Evolutionary conservation across 2,113 vertebrate species (phyloP), one percentile per base, ranked within the genome.

Genomic region (Syngnathus scovelli): DNA sequence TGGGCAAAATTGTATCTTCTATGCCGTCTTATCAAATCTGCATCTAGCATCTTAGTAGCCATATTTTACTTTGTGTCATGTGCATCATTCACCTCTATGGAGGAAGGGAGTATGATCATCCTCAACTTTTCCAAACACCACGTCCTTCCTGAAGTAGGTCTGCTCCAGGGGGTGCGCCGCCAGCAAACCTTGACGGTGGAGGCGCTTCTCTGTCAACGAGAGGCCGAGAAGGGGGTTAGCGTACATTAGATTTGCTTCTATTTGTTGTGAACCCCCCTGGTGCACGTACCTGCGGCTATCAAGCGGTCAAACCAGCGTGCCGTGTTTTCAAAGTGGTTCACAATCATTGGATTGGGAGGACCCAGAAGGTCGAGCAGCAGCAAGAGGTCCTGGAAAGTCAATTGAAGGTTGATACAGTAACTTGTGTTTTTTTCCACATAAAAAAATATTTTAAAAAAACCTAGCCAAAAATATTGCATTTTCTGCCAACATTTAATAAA

Each of bases 21-120:
- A 2, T 52, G 9, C 15, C 19, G 9, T 18, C 43, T 12, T 5
- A 39, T 39, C 6, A 39, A 8, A 41, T 4, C 6, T 41, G 39
- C 39, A 41, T 33, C 27, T 3, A 33, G 27, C 27, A 33, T 33
- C 3, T 33, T 33, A 33, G 27, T 33, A 3, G 27, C 27, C 6
- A 21, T 52, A 7, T 21, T 9, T 52, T 52, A n/a, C 1, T 52
- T 52, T 10, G 52, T 55, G 4, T 8, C n/a, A 36, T 4, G 19
- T 61, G 15, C 16, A 19, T 39, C 37, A 56, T 76, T 66, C 68
- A 94, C 95, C 95, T 89, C 77, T 85, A 56, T 88, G 90, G 27
- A 97, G 90, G 85, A 97, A 97, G 15, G 95, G 95, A 48, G 94
- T 61, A 61, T 97, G 95, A 72, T 96, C 95, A 0, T 96, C 95